phyloP scores from a whole-genome alignment of 1,140 invertebrate genomes.

The Caenorhabditis briggsae region DNA sequence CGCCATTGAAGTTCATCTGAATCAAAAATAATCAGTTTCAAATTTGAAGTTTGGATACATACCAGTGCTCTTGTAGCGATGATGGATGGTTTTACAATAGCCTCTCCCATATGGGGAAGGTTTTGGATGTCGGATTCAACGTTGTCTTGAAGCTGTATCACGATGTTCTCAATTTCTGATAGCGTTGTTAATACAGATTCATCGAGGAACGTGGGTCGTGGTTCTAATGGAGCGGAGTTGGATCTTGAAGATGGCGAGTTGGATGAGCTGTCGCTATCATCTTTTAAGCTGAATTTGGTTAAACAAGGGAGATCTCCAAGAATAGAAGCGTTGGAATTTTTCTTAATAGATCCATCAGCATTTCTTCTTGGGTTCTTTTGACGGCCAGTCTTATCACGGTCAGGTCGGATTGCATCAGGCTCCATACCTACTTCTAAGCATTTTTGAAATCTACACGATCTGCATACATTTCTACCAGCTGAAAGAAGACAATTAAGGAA shows the following conservation, averaged over 20 bases:
- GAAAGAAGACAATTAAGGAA: conserved; percentile 47
- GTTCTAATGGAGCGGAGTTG: conserved; percentile 54
- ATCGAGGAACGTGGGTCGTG: conserved; percentile 49
- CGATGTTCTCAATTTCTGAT: conserved; percentile 73
- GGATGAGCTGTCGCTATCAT: conserved; percentile 46
- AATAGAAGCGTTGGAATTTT: conserved; percentile 59
- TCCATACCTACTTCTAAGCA: conserved; percentile 81
- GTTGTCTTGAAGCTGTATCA: conserved; percentile 61
- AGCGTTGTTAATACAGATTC: conserved; percentile 68
- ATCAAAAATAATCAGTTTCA: conserved; percentile 59
- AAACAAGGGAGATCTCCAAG: conserved; percentile 63
- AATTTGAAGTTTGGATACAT: not conserved
- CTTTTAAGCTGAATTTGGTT: conserved; percentile 31
- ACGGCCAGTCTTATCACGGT: conserved; percentile 76
- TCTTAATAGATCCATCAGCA: conserved; percentile 56
- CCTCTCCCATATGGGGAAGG: conserved; percentile 65
- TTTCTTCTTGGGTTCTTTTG: conserved; percentile 75
- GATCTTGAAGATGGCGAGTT: conserved; percentile 60
- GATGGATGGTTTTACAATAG: conserved; percentile 64
- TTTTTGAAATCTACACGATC: conserved; percentile 80
- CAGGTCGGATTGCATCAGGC: conserved; percentile 78
- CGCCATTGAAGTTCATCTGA: conserved; percentile 72
- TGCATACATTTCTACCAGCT: conserved; percentile 81
- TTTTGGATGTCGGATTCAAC: not conserved
- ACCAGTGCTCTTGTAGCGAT: conserved; percentile 64